Evolutionary conservation across 2,113 vertebrate genomes (phyloP).

Genomic region (Nematolebias whitei): DNA sequence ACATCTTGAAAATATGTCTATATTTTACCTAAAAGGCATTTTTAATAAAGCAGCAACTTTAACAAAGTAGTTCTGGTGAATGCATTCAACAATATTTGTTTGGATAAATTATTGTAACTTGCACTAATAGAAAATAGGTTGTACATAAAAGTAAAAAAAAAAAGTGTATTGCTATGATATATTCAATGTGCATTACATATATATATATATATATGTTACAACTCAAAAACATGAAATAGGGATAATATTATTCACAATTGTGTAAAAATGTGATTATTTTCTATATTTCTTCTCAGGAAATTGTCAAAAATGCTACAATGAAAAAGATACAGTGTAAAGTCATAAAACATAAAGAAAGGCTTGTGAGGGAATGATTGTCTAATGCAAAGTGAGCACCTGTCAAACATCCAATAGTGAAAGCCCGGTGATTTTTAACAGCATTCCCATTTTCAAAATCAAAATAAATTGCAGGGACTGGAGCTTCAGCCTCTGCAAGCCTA

Average conservation of each 20-base stretch:
- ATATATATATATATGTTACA: no score
- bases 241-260: conserved; percentile 27
- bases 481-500: conserved; percentile 30
- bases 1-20: no score
- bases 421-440: conserved; percentile 54
- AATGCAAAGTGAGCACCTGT: conserved; percentile 69
- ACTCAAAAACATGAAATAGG: background rate
- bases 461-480: conserved; percentile 53
- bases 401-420: conserved; percentile 58
- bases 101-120: no score
- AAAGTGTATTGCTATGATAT: background rate
- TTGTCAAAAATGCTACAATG: conserved; percentile 33
- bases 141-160: no score
- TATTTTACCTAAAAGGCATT: no score
- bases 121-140: no score
- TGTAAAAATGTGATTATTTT: conserved; percentile 41
- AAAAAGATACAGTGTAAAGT: conserved; percentile 29
- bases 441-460: conserved; percentile 50
- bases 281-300: conserved; percentile 16
- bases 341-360: conserved; percentile 51
- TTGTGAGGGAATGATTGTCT: conserved; percentile 54
- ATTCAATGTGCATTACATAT: background rate
- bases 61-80: no score
- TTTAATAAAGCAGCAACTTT: no score
- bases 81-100: no score